These are phyloP conservation scores for Solea solea DNA, from an alignment of 2,113 vertebrate genomes.

Conservation along the genomic window DNA sequence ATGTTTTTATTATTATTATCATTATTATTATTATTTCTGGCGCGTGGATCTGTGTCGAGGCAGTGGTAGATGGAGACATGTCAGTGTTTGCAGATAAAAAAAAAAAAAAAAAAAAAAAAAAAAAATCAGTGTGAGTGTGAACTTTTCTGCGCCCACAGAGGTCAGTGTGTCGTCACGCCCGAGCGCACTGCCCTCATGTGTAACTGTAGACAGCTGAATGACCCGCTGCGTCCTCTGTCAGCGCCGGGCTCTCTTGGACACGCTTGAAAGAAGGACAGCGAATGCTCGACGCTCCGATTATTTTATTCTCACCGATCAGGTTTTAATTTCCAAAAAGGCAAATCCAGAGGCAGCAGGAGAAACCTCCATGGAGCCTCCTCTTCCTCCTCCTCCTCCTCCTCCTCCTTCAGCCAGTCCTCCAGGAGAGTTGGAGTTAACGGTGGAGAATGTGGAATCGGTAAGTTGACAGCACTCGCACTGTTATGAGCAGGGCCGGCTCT, in stretches of 20 bases:
- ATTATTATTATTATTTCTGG: too few species aligned
- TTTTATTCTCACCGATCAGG: not conserved
- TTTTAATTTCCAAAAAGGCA: slow-evolving; percentile 11
- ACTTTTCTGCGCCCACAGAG: slow-evolving; percentile 32
- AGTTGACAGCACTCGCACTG: slow-evolving; percentile 33
- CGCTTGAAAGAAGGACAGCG: slow-evolving; percentile 8
- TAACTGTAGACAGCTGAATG: slow-evolving; percentile 45
- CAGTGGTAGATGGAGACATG: not conserved
- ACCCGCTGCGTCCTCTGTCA: slow-evolving; percentile 48
- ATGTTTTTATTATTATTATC: too few species aligned
- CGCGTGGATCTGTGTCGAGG: too few species aligned
- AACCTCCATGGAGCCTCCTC: slow-evolving; percentile 47
- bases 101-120: too few species aligned
- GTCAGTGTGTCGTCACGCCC: slow-evolving; percentile 55
- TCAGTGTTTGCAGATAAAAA: not conserved
- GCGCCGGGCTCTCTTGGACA: not conserved
- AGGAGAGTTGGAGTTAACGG: slow-evolving; percentile 83
- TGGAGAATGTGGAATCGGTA: slow-evolving; percentile 92
- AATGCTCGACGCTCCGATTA: not conserved
- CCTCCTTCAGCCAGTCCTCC: slow-evolving; percentile 28
- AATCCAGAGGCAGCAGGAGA: not conserved
- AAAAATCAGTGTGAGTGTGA: not conserved
- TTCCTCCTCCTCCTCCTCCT: slow-evolving; percentile 8
- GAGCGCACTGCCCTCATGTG: slow-evolving; percentile 54
- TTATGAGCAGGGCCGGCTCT: too few species aligned